Evolutionary conservation across 1,140 invertebrate species (phyloP).

Genomic region (Platorchestia sp.): DNA sequence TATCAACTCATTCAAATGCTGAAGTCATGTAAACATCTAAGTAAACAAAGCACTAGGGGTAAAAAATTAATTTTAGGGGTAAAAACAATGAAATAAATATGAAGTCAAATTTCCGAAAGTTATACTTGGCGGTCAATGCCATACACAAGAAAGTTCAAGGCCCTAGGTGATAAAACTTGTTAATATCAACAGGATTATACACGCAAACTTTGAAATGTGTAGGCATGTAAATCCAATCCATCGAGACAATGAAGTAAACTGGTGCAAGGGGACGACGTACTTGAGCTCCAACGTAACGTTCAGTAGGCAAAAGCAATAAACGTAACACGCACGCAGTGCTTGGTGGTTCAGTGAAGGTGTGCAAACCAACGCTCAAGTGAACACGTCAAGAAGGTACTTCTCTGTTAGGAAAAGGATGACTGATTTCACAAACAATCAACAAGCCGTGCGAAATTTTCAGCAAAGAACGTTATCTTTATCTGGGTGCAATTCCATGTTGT

Average conservation of each 20-base stretch:
- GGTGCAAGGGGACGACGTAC: background rate
- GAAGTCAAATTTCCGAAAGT: background rate
- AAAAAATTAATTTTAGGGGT: no score
- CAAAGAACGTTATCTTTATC: background rate
- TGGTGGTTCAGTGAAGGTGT: conserved; percentile 5
- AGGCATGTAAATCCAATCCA: background rate
- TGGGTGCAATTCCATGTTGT: background rate
- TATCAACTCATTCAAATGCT: background rate
- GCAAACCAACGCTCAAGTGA: background rate
- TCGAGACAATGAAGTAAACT: background rate
- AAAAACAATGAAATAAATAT: no score
- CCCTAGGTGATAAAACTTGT: background rate
- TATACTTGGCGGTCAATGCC: background rate
- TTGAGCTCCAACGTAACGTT: background rate
- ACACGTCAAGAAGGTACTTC: background rate
- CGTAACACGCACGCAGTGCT: background rate
- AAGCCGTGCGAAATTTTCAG: background rate
- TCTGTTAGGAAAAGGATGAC: background rate
- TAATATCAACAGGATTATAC: background rate
- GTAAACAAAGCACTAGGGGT: background rate
- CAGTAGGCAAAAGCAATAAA: background rate
- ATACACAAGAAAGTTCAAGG: background rate
- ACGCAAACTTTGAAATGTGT: background rate
- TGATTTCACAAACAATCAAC: background rate
- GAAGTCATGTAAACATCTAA: background rate